phyloP scores from a whole-genome alignment of 2,113 vertebrate genomes.

The Neodontobutis hainanensis region DNA sequence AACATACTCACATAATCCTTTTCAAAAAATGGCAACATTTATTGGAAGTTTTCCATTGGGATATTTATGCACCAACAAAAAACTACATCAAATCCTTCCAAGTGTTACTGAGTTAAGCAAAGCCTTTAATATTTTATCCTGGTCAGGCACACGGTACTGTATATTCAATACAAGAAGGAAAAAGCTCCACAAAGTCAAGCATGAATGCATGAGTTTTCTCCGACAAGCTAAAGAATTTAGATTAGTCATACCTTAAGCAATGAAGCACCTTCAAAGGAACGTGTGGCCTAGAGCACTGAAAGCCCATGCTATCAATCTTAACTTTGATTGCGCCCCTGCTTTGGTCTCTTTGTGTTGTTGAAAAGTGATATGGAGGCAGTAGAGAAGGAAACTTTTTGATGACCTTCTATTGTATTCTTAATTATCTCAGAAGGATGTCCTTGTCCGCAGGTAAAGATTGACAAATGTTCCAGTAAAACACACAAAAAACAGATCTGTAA shows the following conservation, averaged over 20 bases:
- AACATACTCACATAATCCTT: background rate
- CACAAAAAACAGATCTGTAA: constrained; percentile 31
- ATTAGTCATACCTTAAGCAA: constrained; percentile 36
- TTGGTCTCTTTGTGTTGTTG: constrained; percentile 48
- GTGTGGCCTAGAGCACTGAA: constrained; percentile 22
- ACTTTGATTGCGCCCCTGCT: constrained; percentile 36
- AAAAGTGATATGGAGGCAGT: constrained; percentile 44
- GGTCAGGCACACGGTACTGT: background rate
- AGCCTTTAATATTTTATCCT: too few relatives aligned
- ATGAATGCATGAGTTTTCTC: constrained; percentile 23
- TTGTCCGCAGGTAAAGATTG: constrained; percentile 23
- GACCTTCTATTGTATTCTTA: constrained; percentile 40
- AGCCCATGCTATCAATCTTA: constrained; percentile 32
- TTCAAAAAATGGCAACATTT: too few relatives aligned
- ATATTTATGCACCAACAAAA: background rate
- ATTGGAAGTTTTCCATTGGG: background rate
- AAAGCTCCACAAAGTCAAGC: constrained; percentile 24
- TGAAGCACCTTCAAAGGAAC: constrained; percentile 25
- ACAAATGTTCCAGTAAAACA: constrained; percentile 28
- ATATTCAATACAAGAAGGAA: background rate
- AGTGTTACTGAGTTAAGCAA: too few relatives aligned
- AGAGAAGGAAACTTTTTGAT: constrained; percentile 35
- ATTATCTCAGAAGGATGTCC: constrained; percentile 44
- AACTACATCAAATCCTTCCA: background rate
- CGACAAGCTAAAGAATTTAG: constrained; percentile 27